Evolutionary conservation across 1,140 invertebrate genomes (phyloP), one percentile per base, ranked within the genome.

Genomic region (Bombus turneri): DNA sequence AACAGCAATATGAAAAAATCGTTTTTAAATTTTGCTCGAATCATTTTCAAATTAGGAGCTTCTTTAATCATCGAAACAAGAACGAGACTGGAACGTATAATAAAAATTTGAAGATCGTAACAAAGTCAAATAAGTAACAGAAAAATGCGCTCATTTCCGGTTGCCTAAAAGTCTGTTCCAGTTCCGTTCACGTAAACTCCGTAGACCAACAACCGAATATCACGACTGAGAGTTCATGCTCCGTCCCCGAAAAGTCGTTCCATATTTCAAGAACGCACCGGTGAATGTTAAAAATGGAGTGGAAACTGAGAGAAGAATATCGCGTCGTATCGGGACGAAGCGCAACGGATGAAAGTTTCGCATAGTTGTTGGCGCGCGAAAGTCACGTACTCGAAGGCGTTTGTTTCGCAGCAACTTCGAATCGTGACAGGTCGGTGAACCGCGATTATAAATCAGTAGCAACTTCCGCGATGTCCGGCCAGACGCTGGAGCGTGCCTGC

Each of bases 361-460:
- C 71, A 71, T 80, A 66, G 75, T 72, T 22, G 62, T 39, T 69
- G 71, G 25, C 37, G 72, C 59, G 39, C 53, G 71, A 87, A 66
- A 73, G 81, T 88, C 87, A 88, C 88, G 88, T 90, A 83, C 34
- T 13, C 37, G 81, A 78, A 53, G 72, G 41, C 81, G 78, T 86
- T 82, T 74, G 74, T 80, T 76, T 59, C 62, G 59, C 66, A 71
- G 37, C 59, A 83, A 83, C 75, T 73, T 82, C 75, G 83, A 43
- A 83, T 80, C 39, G 68, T 18, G 41, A 66, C 71, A 43, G 81
- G 31, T 80, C 76, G 66, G 43, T 28, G 82, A 75, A 76, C 83
- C 64, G 75, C 76, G 69, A 72, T 80, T 69, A 87, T 90, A 90
- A 90, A 90, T 89, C 89, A 87, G 31, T 62, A 31, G 28, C 39